Percentiles rank a stretch among this genome's conserved stretches.
Conservation (phyloP, 2,113 vertebrate genomes). For the Numenius arquata region DNA sequence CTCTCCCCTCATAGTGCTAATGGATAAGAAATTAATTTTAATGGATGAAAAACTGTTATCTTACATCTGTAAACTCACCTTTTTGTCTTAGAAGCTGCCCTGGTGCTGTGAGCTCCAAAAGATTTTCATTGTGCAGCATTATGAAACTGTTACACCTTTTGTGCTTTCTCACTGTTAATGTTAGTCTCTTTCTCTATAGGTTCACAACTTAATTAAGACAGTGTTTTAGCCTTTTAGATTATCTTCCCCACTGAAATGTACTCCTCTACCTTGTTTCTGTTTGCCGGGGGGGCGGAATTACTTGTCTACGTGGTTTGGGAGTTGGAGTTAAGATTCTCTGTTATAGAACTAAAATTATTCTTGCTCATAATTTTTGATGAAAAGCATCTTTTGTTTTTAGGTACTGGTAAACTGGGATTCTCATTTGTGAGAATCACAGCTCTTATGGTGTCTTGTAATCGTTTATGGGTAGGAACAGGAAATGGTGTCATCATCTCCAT, state of each 20-base stretch:
- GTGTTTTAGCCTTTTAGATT: background rate
- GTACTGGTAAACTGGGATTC: conserved; percentile 91
- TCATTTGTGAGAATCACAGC: conserved; percentile 93
- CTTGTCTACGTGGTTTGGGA: background rate
- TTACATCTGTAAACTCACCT: background rate
- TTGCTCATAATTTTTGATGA: conserved; percentile 60
- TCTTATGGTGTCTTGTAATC: conserved; percentile 89
- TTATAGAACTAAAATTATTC: background rate
- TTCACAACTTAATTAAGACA: background rate
- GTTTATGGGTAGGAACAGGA: conserved; percentile 90
- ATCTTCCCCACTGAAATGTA: background rate
- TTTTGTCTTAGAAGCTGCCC: background rate
- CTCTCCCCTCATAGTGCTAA: background rate
- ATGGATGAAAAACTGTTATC: background rate
- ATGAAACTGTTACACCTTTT: background rate
- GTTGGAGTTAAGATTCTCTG: conserved; percentile 10
- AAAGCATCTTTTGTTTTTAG: conserved; percentile 68
- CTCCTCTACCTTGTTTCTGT: background rate
- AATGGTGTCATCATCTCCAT: conserved; percentile 95
- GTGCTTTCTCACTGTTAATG: background rate
- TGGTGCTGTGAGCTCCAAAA: background rate
- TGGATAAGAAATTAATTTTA: background rate
- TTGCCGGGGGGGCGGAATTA: conserved; percentile 13
- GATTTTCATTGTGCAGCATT: background rate
- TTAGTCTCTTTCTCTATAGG: background rate